Evolutionary conservation across 2,113 vertebrate genomes (phyloP).

Genomic region (Irena cyanogastra): DNA sequence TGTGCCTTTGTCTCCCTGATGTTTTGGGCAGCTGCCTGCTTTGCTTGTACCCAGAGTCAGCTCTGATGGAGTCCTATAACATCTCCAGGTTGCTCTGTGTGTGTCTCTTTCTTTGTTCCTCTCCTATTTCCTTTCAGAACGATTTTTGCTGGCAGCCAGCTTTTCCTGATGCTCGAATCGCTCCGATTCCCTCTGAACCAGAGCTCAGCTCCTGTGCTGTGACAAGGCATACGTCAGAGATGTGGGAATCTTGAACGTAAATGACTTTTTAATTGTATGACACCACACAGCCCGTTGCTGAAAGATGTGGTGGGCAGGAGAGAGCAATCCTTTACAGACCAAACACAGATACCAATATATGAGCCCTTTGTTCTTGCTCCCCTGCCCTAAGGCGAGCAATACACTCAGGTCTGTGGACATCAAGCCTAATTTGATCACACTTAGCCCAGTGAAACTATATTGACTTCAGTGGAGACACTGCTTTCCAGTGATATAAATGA

Average conservation of each 20-base stretch:
- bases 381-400: slow-evolving; percentile 37
- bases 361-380: slow-evolving; percentile 38
- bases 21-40: neutral
- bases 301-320: neutral
- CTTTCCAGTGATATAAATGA: slow-evolving; percentile 37
- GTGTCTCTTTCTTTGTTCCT: neutral
- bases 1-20: neutral
- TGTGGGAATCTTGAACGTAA: neutral
- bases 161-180: neutral
- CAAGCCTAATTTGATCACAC: slow-evolving; percentile 47
- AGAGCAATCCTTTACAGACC: slow-evolving; percentile 21
- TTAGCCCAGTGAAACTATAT: slow-evolving; percentile 40
- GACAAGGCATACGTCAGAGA: neutral
- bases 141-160: neutral
- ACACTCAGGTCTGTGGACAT: slow-evolving; percentile 44
- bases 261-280: slow-evolving; percentile 37
- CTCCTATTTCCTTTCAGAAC: neutral
- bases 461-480: slow-evolving; percentile 37
- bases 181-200: neutral
- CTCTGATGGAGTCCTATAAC: neutral
- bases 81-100: neutral
- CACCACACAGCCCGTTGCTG: neutral
- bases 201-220: neutral
- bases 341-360: neutral
- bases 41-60: neutral